Base-by-base conservation (phyloP, 2,113 vertebrate species). In the Boleophthalmus pectinirostris region DNA sequence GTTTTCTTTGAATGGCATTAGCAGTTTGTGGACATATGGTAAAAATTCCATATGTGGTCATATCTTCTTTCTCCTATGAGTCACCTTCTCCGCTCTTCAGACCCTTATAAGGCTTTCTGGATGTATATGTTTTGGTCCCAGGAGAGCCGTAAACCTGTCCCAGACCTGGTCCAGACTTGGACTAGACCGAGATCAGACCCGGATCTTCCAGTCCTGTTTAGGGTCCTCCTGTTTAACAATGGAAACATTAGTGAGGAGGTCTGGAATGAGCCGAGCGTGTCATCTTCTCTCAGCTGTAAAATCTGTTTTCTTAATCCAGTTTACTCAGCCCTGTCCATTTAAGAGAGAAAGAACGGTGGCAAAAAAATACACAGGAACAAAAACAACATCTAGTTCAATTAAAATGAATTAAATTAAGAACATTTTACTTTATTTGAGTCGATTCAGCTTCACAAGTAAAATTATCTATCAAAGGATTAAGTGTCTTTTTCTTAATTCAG, bases 171-270 rank as follows among this genome's bases (percentile, higher is more conserved):
- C 21, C 21, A 21, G n/a, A 9, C n/a, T 1, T 3, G 53, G 53
- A 11, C n/a, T 11, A 56, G 74, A 79, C 75, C 68, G 68, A 68
- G 73, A 82, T 75, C 70, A 58, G 80, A 78, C 77, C 69, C 77
- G 58, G 75, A 12, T 56, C 53, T 2, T 56, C 83, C 76, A 82
- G 72, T 69, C 69, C 20, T 53, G 65, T 63, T 38, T 77, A 15
- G 13, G 56, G 23, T 58, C 23, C 66, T 76, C 73, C 79, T 58
- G 54, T 71, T 69, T 84, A 80, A 90, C 89, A 87, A 86, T 90
- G 82, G 79, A 85, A 88, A 72, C 38, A 57, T 61, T 63, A 29
- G 68, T 66, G 74, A 80, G 79, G 73, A 76, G 72, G 74, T 54
- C 11, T 64, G 53, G 80, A 78, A 85, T 83, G 78, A 80, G 80